phyloP scores from a whole-genome alignment of 2,797 vertebrate species.

The Avahi laniger region DNA sequence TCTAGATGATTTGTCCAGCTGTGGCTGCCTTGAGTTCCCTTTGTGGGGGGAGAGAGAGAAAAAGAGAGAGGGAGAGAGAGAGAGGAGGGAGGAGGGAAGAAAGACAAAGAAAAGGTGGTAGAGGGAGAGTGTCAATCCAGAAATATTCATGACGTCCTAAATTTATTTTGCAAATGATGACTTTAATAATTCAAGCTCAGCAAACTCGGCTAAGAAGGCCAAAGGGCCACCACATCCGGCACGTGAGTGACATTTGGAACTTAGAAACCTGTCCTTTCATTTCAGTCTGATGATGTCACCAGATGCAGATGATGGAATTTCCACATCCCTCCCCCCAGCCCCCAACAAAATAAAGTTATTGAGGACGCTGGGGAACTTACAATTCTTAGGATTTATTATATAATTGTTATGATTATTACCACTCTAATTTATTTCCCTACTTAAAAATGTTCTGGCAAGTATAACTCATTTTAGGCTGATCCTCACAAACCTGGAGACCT shows the following conservation, averaged over 20 bases:
- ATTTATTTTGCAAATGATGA: conserved; percentile 41
- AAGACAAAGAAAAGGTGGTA: too few species aligned
- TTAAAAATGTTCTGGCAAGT: conserved; percentile 76
- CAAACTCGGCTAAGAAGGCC: background rate
- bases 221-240: background rate
- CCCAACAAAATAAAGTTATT: conserved; percentile 51
- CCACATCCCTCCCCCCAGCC: background rate
- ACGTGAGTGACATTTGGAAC: conserved; percentile 39
- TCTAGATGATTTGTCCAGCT: background rate
- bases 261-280: conserved; percentile 24
- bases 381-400: conserved; percentile 71
- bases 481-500: conserved; percentile 45
- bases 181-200: conserved; percentile 52
- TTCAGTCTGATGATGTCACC: conserved; percentile 67
- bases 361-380: conserved; percentile 53
- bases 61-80: fast-evolving
- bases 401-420: conserved; percentile 79
- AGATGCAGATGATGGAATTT: conserved; percentile 54
- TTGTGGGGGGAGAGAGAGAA: too few species aligned
- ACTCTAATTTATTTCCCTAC: conserved; percentile 80
- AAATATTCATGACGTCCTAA: conserved; percentile 7
- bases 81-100: too few species aligned
- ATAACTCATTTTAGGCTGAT: conserved; percentile 75
- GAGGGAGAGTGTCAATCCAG: background rate
- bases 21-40: background rate